Evolutionary conservation across 2,113 vertebrate species (phyloP).

Genomic region (Rhynchomys soricoides): DNA sequence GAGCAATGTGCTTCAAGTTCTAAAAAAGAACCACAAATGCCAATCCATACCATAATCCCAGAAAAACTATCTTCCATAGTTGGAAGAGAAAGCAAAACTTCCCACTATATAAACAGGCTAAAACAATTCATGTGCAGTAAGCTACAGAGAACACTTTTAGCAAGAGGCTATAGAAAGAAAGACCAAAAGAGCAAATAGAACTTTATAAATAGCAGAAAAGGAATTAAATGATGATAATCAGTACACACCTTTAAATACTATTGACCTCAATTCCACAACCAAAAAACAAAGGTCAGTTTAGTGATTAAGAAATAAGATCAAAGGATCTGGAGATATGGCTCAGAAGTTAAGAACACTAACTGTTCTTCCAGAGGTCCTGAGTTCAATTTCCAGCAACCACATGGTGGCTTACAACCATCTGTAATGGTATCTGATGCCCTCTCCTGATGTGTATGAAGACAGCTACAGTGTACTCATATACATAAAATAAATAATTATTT

Average conservation of each 20-base stretch:
- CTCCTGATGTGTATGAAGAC: no score
- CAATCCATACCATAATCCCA: neutral
- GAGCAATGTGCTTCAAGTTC: neutral
- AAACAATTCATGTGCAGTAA: neutral
- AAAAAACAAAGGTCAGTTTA: neutral
- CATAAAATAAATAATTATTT: no score
- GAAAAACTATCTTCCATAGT: neutral
- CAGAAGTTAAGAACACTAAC: no score
- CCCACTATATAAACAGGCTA: neutral
- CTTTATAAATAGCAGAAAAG: neutral
- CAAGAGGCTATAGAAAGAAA: neutral
- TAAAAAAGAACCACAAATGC: neutral
- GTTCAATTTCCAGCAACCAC: no score
- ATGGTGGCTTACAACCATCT: no score
- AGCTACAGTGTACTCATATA: no score
- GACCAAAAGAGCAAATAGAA: neutral
- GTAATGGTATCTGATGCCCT: no score
- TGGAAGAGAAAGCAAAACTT: neutral
- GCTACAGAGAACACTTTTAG: neutral
- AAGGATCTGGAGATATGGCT: no score
- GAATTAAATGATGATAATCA: neutral
- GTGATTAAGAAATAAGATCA: neutral
- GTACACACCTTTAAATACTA: neutral
- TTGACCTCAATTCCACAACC: neutral
- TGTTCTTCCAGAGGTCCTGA: no score